phyloP scores from a whole-genome alignment of 2,113 vertebrate species.

The Corythoichthys intestinalis region DNA sequence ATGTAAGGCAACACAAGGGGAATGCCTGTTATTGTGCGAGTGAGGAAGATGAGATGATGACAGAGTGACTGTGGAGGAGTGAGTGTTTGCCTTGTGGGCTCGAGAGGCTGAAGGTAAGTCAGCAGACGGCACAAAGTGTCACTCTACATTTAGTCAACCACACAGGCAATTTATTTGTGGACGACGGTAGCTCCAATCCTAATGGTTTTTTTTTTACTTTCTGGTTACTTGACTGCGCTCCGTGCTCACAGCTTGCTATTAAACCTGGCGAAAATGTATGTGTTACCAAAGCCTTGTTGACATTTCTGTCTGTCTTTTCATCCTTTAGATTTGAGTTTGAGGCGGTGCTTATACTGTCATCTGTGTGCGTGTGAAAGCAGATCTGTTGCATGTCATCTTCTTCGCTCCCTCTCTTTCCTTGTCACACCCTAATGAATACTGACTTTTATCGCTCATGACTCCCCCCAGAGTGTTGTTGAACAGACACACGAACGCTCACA shows the following conservation, averaged over 20 bases:
- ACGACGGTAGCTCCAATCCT: conserved; percentile 15
- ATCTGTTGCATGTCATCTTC: conserved; percentile 28
- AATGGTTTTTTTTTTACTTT: not conserved
- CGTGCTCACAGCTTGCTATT: conserved; percentile 19
- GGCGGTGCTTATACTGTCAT: conserved; percentile 8
- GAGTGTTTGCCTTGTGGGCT: conserved; percentile 38
- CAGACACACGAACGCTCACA: not conserved
- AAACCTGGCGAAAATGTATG: conserved; percentile 16
- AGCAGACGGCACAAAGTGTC: conserved; percentile 52
- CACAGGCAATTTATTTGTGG: conserved; percentile 38
- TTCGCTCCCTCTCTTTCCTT: conserved; percentile 10
- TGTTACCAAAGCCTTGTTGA: conserved; percentile 39
- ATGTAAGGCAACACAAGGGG: conserved; percentile 13
- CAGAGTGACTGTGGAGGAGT: conserved; percentile 39
- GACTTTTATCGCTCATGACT: conserved; percentile 12
- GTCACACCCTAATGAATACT: conserved; percentile 23
- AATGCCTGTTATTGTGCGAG: conserved; percentile 21
- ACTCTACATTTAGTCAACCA: conserved; percentile 46
- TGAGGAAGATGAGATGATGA: conserved; percentile 18
- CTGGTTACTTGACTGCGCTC: not conserved
- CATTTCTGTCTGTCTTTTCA: conserved; percentile 36
- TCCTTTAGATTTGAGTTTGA: conserved; percentile 6
- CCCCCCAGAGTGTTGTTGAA: conserved; percentile 11
- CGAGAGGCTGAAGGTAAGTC: conserved; percentile 39
- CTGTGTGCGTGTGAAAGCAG: conserved; percentile 9